Evolutionary conservation across 2,113 vertebrate genomes (phyloP), one percentile per base, ranked within the genome.

Genomic region (Neotoma lepida): DNA sequence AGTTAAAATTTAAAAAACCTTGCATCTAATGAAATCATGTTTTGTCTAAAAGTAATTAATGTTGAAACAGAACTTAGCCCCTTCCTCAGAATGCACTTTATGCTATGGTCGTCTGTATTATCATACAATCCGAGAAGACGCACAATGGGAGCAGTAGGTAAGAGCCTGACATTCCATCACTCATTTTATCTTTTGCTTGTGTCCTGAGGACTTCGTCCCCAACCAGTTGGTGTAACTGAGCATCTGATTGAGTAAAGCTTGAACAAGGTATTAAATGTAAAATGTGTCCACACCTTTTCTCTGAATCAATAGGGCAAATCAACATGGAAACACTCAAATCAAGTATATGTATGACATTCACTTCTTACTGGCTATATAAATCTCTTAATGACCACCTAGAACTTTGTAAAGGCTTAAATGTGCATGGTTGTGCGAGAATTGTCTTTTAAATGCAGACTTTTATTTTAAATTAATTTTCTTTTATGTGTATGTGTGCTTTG

Each of bases 31-130:
- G 71, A 87, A 88, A 74, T 84, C 82, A 22, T 46, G 56, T 70
- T 68, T 93, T 95, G 95, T 70, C 63, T 84, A 22, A 95, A 81
- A 63, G 13, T 82, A 93, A 74, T n/a, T 74, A 63, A 85, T 64
- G 2, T 46, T 95, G 44, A 86, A 91, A 74, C 13, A 54, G 66
- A 91, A 74, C 13, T 56, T 35, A 91, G 77, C 26, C 41, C 56
- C 33, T 76, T 24, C 56, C 4, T 54, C 15, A 74, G 24, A 35
- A 71, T 56, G 2, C 13, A 70, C 0, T 80, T 20, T 4, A n/a
- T 7, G 12, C 17, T 46, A 24, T 58, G 56, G 51, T n/a, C 56
- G 26, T 6, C 81, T 74, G 85, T n/a, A 73, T 70, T 54, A 73
- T 33, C 58, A 12, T 61, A 74, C 95, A 86, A 39, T 87, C 85